Conservation (phyloP, 1,140 invertebrate genomes). For the Hylyphantes graminicola region DNA sequence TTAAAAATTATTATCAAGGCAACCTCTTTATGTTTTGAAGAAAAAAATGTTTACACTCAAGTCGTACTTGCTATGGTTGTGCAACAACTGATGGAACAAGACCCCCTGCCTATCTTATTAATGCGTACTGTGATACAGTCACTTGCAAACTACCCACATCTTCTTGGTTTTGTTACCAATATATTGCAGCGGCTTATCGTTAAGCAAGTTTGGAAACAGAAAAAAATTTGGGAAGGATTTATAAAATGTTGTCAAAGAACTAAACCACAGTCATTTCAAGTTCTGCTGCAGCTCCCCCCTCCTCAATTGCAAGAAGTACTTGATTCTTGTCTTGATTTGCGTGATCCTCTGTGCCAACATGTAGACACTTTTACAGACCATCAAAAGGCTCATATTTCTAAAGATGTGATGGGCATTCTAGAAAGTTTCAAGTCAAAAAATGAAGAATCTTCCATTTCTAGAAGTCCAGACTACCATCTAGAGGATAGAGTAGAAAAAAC, state of each 20-base stretch:
- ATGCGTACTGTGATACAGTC: conserved; percentile 98
- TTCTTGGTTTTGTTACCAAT: conserved; percentile 92
- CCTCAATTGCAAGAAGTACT: conserved; percentile 82
- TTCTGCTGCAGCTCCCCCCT: conserved; percentile 84
- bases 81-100: conserved; percentile 90
- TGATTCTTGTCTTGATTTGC: conserved; percentile 79
- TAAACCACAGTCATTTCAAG: conserved; percentile 87
- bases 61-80: conserved; percentile 91
- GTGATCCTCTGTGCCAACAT: conserved; percentile 77
- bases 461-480: background rate
- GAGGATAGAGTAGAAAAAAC: background rate
- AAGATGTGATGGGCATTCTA: conserved; percentile 71
- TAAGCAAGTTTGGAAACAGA: conserved; percentile 96
- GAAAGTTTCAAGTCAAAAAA: conserved; percentile 58
- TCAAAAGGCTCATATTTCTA: conserved; percentile 75
- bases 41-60: conserved; percentile 83
- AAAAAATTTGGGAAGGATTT: conserved; percentile 98
- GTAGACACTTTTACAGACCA: conserved; percentile 82
- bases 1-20: conserved; percentile 97
- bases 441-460: background rate
- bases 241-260: conserved; percentile 94
- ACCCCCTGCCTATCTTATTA: conserved; percentile 88
- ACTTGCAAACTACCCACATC: conserved; percentile 84
- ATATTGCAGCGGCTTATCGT: conserved; percentile 89
- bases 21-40: conserved; percentile 90